phyloP scores from a whole-genome alignment of 1,140 invertebrate genomes.

The Pseudomyrmex sp. region DNA sequence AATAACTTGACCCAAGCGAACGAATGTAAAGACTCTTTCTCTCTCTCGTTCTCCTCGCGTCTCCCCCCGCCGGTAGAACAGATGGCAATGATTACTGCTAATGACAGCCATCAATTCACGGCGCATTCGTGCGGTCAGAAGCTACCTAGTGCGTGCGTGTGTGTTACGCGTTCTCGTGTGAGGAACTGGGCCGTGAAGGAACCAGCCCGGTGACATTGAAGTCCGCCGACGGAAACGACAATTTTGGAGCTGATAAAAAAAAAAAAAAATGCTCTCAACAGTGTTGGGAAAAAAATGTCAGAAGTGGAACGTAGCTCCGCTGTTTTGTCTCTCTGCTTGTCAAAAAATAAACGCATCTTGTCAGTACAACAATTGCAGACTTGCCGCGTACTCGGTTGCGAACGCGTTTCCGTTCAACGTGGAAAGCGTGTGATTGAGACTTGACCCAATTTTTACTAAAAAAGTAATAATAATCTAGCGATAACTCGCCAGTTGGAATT shows the following conservation, averaged over 20 bases:
- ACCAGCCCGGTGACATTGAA: slow-evolving; percentile 47
- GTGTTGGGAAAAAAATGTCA: not conserved
- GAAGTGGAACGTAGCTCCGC: slow-evolving; percentile 20
- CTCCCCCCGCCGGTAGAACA: slow-evolving; percentile 53
- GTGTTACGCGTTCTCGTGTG: not conserved
- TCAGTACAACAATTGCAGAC: not conserved
- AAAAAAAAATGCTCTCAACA: slow-evolving; percentile 1
- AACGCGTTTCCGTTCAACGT: slow-evolving; percentile 16
- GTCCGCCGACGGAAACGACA: slow-evolving; percentile 22
- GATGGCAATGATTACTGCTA: slow-evolving; percentile 72
- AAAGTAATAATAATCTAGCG: not conserved
- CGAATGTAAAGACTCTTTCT: slow-evolving; percentile 56
- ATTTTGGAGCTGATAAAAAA: slow-evolving; percentile 7
- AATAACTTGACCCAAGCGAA: slow-evolving; percentile 62
- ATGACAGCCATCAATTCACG: slow-evolving; percentile 71
- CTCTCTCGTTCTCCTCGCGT: not conserved
- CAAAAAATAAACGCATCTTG: slow-evolving; percentile 12
- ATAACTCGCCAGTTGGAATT: too few relatives aligned
- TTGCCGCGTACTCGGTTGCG: not conserved
- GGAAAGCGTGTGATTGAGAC: not conserved
- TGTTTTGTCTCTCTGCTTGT: not conserved
- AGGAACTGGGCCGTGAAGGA: not conserved
- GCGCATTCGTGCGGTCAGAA: slow-evolving; percentile 49
- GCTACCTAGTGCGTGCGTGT: slow-evolving; percentile 3
- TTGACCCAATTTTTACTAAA: slow-evolving; percentile 3